Evolutionary conservation across 2,797 vertebrate species (phyloP).

Genomic region (Lacerta viridis): DNA sequence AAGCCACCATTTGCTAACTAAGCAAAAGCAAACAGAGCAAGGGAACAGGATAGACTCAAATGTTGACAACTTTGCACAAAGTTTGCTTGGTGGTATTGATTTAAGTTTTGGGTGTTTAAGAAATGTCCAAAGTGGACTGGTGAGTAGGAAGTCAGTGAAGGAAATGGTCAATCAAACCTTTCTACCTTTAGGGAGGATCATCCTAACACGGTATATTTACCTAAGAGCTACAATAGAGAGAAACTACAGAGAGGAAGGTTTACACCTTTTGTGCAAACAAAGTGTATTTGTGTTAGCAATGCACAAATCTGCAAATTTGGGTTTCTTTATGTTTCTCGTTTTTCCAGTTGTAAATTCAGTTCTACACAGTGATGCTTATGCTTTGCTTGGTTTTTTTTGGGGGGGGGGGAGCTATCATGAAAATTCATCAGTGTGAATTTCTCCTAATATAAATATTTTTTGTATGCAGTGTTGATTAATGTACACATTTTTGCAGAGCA

Average conservation of each 20-base stretch:
- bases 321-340: too few relatives aligned
- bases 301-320: too few relatives aligned
- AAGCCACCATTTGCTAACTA: constrained; percentile 23
- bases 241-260: background rate
- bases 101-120: background rate
- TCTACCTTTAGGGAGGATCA: background rate
- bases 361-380: too few relatives aligned
- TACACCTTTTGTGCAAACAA: background rate
- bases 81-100: background rate
- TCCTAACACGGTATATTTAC: background rate
- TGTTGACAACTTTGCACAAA: constrained; percentile 14
- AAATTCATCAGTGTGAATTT: too few relatives aligned
- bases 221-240: background rate
- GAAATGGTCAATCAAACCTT: background rate
- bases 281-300: too few relatives aligned
- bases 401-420: too few relatives aligned
- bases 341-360: too few relatives aligned
- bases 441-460: too few relatives aligned
- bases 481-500: too few relatives aligned
- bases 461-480: too few relatives aligned
- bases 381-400: too few relatives aligned
- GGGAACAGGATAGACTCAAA: constrained; percentile 13
- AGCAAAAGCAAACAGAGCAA: constrained; percentile 34
- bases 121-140: background rate
- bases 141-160: background rate